A percentile compares a stretch with the other conserved stretches of the same genome.
These are phyloP conservation scores for Helicolenus hilgendorfi DNA, from an alignment of 2,797 vertebrate genomes.

Conservation along the genomic window DNA sequence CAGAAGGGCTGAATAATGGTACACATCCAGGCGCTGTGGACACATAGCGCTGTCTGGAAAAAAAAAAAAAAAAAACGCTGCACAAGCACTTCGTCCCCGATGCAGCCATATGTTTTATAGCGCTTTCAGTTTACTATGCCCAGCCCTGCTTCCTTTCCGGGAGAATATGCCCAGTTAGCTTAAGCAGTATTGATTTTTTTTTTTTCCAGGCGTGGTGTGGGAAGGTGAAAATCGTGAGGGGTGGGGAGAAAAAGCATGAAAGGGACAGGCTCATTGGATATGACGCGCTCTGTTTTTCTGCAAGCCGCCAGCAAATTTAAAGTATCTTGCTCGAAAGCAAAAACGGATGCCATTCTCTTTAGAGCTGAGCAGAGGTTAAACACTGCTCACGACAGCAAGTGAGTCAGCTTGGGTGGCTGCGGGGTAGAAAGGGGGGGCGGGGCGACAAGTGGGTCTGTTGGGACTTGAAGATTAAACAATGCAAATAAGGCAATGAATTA, in stretches of 20 bases:
- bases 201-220: slow-evolving; percentile 17
- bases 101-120: slow-evolving; percentile 82
- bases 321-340: slow-evolving; percentile 47
- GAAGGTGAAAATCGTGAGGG: slow-evolving; percentile 33
- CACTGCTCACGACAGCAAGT: slow-evolving; percentile 48
- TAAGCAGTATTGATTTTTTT: slow-evolving; percentile 76
- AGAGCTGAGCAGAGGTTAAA: slow-evolving; percentile 61
- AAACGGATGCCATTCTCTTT: slow-evolving; percentile 38
- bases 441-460: slow-evolving; percentile 21
- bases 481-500: slow-evolving; percentile 59
- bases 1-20: slow-evolving; percentile 77
- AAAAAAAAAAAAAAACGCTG: slow-evolving; percentile 59
- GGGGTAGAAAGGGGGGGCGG: background rate
- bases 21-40: slow-evolving; percentile 63
- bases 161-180: slow-evolving; percentile 77
- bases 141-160: slow-evolving; percentile 46
- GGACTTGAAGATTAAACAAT: slow-evolving; percentile 61
- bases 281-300: slow-evolving; percentile 51
- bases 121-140: slow-evolving; percentile 70
- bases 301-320: slow-evolving; percentile 53
- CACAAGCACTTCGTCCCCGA: slow-evolving; percentile 71
- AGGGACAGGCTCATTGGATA: slow-evolving; percentile 41
- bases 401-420: slow-evolving; percentile 27
- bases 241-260: slow-evolving; percentile 24
- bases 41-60: slow-evolving; percentile 41